Base-by-base conservation (phyloP, 2,797 vertebrate genomes). In the Oryzias sinensis region DNA sequence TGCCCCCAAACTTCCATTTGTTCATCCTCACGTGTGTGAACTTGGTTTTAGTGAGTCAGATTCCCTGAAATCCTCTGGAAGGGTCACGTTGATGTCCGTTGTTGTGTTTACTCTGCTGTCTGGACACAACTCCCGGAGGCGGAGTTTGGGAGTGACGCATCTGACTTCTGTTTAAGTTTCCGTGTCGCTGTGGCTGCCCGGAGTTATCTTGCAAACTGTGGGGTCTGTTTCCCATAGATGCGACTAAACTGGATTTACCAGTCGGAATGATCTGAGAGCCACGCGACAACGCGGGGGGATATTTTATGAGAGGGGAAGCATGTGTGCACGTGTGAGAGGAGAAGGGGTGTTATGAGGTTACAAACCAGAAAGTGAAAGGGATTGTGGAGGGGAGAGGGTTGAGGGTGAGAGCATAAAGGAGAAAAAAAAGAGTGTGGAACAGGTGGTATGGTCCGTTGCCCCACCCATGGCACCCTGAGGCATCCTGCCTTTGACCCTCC, bases 401-500 rank as follows among this genome's bases (percentile, higher is more conserved):
- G 5, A 27, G 71, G 76, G 61, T 37, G 59, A 68, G 73, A 73
- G 54, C 79, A 83, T 77, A 72, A 84, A 76, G 65, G 44, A 49
- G 48, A 75, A 70, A 59, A 63, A 59, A 63, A 68, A 58, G 53
- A 45, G 60, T 27, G 59, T 65, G 70, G 80, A 90, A 91, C 89
- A 90, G 89, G 88, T 90, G 89, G 85, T 83, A 82, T 80, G 89
- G 87, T 89, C 86, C 83, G 72, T 68, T 5, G 53, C 74, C 80
- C 77, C 62, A 44, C 73, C 82, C 81, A 43, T 49, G 41, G 47
- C 63, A 59, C 75, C 63, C 74, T 14, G 0, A 49, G 53, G 43
- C 61, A 62, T 61, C 62, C 75, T 20, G 49, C 49, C 56, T 57
- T 20, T 49, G 17, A 43, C 62, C 55, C 67, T 77, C 59, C 68